Base-by-base conservation (phyloP, 2,113 vertebrate species). In the Entelurus aequoreus region DNA sequence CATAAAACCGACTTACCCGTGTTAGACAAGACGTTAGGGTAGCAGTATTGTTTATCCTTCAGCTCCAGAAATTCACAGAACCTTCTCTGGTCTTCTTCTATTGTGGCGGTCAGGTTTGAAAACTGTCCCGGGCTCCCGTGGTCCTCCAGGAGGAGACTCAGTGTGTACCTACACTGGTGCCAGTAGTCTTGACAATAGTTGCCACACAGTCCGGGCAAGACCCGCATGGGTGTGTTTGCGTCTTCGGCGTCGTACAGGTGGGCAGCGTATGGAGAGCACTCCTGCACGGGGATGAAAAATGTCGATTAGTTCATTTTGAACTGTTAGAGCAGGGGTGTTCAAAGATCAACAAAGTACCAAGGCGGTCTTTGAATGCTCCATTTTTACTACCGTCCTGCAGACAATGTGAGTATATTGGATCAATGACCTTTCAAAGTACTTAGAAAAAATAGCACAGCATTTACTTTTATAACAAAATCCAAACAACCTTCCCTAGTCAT, bases 221-320 rank as follows among this genome's bases (percentile, higher is more conserved):
- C 52, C 13, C 92, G 79, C 78, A 90, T 88, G 0, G 89, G 90
- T 0, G 92, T 92, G 76, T 91, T 91, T 6, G 89, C 90, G 16
- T 92, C 90, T 69, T 93, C 92, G 0, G 92, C 90, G 51, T 93
- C 92, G 4, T 86, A 93, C 57, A 93, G 82, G 71, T 93, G 92
- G 50, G 91, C 92, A 0, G 92, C 63, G 6, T 93, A 93, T 4
- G 92, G 92, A 15, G 92, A 93, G 63, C 92, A 93, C 76, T 90
- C 91, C 92, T 93, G 55, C 19, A 60, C 54, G 48, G 19, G 21
- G 50, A 28, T 47, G 53, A 47, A 2, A 14, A 60, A 57, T 54
- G 6, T 56, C 16, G 4, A 38, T n/a, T n/a, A n/a, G 13, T 10
- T 6, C 14, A 12, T 36, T 36, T 5, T 3, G 10, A 14, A 28